phyloP scores from a whole-genome alignment of 30 jellyfish, hydroid and myxozoan species.

The Nemopilema nomurai region DNA sequence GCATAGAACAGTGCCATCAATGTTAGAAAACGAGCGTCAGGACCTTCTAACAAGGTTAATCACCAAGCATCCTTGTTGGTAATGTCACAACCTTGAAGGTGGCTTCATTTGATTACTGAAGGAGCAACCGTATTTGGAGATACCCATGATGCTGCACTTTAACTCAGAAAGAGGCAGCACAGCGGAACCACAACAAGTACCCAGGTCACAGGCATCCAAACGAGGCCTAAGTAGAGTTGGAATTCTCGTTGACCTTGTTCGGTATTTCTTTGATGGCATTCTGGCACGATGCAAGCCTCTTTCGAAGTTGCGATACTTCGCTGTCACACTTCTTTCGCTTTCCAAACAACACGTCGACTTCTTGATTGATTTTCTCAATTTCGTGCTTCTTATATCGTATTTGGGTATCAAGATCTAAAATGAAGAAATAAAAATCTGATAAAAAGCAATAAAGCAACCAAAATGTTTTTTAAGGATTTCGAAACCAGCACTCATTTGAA shows the following conservation, averaged over 20 bases:
- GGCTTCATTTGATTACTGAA: too few species aligned
- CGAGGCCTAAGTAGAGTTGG: slow-evolving; percentile 15
- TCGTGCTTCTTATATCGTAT: slow-evolving; percentile 85
- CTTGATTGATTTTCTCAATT: slow-evolving; percentile 89
- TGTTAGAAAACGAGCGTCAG: too few species aligned
- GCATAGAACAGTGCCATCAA: too few species aligned
- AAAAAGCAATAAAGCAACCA: not conserved
- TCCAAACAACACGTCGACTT: slow-evolving; percentile 77
- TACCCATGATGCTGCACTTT: too few species aligned
- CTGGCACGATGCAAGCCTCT: slow-evolving; percentile 88
- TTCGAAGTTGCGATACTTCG: slow-evolving; percentile 80
- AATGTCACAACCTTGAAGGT: too few species aligned
- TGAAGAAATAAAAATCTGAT: not conserved
- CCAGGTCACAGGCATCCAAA: too few species aligned
- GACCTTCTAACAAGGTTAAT: too few species aligned
- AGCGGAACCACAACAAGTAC: not conserved
- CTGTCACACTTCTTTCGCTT: slow-evolving; percentile 91
- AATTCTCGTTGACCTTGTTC: slow-evolving; percentile 19
- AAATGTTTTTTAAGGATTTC: too few species aligned
- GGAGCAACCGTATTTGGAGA: too few species aligned
- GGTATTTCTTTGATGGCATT: slow-evolving; percentile 96
- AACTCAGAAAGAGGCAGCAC: not conserved
- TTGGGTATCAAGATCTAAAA: slow-evolving; percentile 91
- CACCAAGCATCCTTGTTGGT: too few species aligned
- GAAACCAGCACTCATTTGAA: too few species aligned